Evolutionary conservation across 2,113 vertebrate species (phyloP).

Genomic region (Callopanchax toddi): DNA sequence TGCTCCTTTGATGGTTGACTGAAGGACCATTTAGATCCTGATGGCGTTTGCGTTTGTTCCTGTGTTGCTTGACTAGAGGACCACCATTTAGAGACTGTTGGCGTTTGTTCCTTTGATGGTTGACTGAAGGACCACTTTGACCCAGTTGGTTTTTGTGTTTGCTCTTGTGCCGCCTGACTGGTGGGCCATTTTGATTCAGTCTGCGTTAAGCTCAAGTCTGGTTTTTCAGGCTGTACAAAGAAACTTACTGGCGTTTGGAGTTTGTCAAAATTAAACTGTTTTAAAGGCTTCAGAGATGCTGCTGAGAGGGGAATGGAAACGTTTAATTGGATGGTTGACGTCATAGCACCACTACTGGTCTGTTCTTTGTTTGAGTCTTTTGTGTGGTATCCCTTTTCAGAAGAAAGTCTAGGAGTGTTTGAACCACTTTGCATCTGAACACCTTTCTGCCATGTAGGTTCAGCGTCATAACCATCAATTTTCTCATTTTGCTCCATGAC

Average conservation of each 20-base stretch:
- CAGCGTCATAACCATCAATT: neutral
- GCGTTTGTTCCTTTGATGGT: too few species aligned
- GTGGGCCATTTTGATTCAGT: fast-evolving
- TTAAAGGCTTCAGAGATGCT: fast-evolving
- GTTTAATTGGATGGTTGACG: slow-evolving; percentile 14
- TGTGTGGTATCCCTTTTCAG: too few species aligned
- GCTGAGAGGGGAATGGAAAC: neutral
- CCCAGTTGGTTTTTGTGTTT: neutral
- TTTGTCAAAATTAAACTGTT: neutral
- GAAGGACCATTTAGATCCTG: too few species aligned
- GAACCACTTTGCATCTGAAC: neutral
- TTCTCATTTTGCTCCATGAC: neutral
- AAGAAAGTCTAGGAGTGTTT: neutral
- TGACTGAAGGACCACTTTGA: neutral
- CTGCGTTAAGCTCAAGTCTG: neutral
- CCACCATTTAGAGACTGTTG: too few species aligned
- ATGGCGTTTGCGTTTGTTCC: too few species aligned
- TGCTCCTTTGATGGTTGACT: too few species aligned
- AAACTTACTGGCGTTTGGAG: neutral
- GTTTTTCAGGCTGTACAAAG: neutral
- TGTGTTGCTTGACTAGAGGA: too few species aligned
- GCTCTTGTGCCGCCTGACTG: neutral
- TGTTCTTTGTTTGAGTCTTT: neutral
- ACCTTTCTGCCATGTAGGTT: neutral
- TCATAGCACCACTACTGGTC: neutral